Base-by-base conservation (phyloP, 2,797 vertebrate species). In the Pipistrellus pipistrellus region DNA sequence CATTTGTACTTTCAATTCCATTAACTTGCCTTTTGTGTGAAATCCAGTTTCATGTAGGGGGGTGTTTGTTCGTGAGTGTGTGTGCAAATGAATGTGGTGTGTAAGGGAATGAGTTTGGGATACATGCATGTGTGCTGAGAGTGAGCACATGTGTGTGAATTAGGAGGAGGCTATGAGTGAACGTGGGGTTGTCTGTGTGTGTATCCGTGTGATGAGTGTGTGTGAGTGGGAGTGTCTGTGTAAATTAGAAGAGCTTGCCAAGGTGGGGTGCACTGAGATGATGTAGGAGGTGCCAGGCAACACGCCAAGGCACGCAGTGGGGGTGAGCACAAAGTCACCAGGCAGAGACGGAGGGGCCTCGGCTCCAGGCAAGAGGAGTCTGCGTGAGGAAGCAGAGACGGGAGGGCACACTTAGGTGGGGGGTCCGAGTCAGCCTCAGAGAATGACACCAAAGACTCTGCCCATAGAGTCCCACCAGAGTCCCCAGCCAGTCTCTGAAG, bases 361-460 rank as follows among this genome's bases (percentile, higher is more conserved):
- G 0, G 32, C 7, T 44, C 62, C 64, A 13, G 38, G 8, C 25
- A 11, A 13, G 38, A 57, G 14, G 30, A 6, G 2, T 10, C n/a
- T 0, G 0, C 12, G 32, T 7, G 73, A 46, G n/a, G 41, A 41
- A n/a, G 27, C 53, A 30, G 59, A 14, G n/a, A 8, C 0, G 1
- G 17, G 78, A 12, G 12, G 1, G 21, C 14, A 80, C 25, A 6
- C 1, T 3, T 35, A 66, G 35, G 44, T 3, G 0, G 3, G 1
- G 15, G 38, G 41, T 46, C 48, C 8, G 7, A 4, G 21, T n/a
- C 35, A 51, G 0, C 62, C 51, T 35, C 35, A 38, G 66, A 81
- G 44, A 66, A 23, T 14, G 10, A 53, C 35, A 32, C 27, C 55
- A 44, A 32, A 44, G 25, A 62, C 4, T 4, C 1, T 32, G 17